Evolutionary conservation across 1,140 invertebrate genomes (phyloP).

Genomic region (Ostrea edulis): DNA sequence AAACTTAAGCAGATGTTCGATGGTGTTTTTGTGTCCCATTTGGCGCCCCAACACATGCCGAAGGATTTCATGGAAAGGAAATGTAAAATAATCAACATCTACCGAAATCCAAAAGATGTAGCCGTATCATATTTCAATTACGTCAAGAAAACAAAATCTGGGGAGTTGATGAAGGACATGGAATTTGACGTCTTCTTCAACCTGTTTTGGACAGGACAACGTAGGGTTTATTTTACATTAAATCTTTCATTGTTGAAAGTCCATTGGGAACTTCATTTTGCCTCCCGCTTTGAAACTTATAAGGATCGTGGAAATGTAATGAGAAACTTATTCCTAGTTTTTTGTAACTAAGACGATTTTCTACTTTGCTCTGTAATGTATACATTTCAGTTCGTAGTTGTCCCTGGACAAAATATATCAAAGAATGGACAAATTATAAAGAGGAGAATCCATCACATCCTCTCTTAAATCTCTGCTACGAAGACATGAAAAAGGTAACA

Average conservation of each 20-base stretch:
- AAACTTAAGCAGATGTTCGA: conserved; percentile 6
- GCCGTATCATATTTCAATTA: conserved; percentile 2
- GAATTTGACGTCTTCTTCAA: conserved; percentile 16
- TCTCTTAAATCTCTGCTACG: not conserved
- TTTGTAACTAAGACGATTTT: too few species aligned
- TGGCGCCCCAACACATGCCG: not conserved
- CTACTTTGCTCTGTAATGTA: too few species aligned
- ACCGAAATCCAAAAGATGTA: conserved; percentile 27
- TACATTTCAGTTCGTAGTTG: not conserved
- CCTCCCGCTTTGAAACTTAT: too few species aligned
- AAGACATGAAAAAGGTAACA: not conserved
- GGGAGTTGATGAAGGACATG: not conserved
- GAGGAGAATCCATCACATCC: not conserved
- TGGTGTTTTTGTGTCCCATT: not conserved
- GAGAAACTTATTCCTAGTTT: too few species aligned
- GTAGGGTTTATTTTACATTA: not conserved
- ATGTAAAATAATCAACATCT: not conserved
- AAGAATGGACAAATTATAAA: not conserved
- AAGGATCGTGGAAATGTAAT: too few species aligned
- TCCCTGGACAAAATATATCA: not conserved
- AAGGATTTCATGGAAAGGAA: not conserved
- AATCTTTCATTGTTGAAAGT: not conserved
- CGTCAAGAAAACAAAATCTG: not conserved
- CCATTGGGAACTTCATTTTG: too few species aligned
- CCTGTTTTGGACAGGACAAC: not conserved